A percentile compares a stretch with the other conserved stretches of the same genome.
These are phyloP conservation scores for Drosophila setosimentum DNA, from an alignment of 2,888 invertebrate species.

Conservation along the genomic window DNA sequence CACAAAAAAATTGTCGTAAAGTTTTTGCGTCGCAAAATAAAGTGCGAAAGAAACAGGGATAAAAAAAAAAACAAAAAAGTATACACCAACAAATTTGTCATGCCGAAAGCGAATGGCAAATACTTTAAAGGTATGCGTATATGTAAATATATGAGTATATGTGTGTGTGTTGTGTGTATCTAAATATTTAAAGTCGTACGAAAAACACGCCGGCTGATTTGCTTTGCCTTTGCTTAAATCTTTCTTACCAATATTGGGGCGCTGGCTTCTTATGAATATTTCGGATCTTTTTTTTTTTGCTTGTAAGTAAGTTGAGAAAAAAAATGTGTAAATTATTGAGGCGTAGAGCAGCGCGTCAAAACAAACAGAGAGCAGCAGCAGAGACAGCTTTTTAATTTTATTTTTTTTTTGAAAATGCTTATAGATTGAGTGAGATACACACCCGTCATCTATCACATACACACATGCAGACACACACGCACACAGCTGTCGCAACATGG, in stretches of 20 bases:
- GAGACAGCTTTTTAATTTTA: slow-evolving; percentile 6
- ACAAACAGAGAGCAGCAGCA: slow-evolving; percentile 72
- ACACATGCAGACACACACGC: slow-evolving; percentile 15
- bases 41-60: slow-evolving; percentile 29
- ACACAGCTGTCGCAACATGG: slow-evolving; percentile 52
- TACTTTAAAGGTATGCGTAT: slow-evolving; percentile 3
- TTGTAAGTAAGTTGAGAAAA: slow-evolving; percentile 31
- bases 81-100: slow-evolving; percentile 34
- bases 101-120: slow-evolving; percentile 41
- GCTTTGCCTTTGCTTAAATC: slow-evolving; percentile 2
- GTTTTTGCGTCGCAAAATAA: slow-evolving; percentile 78
- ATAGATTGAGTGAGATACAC: slow-evolving; percentile 55
- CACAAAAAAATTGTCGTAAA: slow-evolving; percentile 71
- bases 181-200: slow-evolving; percentile 9
- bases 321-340: slow-evolving; percentile 60
- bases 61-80: slow-evolving; percentile 28
- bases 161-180: slow-evolving; percentile 5
- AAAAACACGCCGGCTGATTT: slow-evolving; percentile 26
- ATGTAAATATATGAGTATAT: not conserved
- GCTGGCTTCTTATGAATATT: slow-evolving; percentile 10
- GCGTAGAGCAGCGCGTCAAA: slow-evolving; percentile 57
- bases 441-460: slow-evolving; percentile 36
- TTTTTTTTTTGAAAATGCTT: slow-evolving; percentile 51
- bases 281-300: not conserved
- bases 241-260: slow-evolving; percentile 24